These are phyloP conservation scores for Euphydryas editha DNA, from an alignment of 2,888 invertebrate genomes.

Conservation along the genomic window DNA sequence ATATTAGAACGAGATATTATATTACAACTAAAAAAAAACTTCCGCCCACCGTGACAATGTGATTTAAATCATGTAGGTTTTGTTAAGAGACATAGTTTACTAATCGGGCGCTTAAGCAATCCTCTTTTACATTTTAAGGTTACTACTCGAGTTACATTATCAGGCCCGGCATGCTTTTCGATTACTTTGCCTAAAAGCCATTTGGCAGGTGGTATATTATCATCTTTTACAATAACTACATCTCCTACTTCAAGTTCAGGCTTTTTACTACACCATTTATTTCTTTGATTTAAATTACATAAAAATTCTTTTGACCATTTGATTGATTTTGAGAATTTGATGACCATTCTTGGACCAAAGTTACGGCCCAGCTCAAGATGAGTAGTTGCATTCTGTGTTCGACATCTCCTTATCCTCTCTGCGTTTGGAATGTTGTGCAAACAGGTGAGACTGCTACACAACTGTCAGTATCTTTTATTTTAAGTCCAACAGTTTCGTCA, in stretches of 20 bases:
- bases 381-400: conserved; percentile 47
- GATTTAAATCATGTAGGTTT: not conserved
- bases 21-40: not conserved
- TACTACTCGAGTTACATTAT: conserved; percentile 36
- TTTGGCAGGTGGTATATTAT: conserved; percentile 35
- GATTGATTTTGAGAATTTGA: no score
- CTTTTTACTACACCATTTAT: conserved; percentile 22
- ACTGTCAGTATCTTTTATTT: conserved; percentile 34
- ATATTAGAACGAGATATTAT: not conserved
- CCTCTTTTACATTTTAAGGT: conserved; percentile 32
- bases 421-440: conserved; percentile 39
- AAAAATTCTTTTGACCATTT: conserved; percentile 22
- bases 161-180: conserved; percentile 29
- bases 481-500: conserved; percentile 21
- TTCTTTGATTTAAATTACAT: conserved; percentile 29
- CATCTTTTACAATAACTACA: conserved; percentile 32
- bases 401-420: conserved; percentile 46
- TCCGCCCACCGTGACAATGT: conserved; percentile 4
- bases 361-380: conserved; percentile 49
- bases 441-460: conserved; percentile 30
- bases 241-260: conserved; percentile 21
- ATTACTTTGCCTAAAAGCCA: conserved; percentile 34
- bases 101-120: conserved; percentile 8
- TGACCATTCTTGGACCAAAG: no score
- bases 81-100: not conserved